A percentile compares a stretch with the other conserved stretches of the same genome.
Conservation (phyloP, 2,113 vertebrate species). For the Pelecanus crispus region DNA sequence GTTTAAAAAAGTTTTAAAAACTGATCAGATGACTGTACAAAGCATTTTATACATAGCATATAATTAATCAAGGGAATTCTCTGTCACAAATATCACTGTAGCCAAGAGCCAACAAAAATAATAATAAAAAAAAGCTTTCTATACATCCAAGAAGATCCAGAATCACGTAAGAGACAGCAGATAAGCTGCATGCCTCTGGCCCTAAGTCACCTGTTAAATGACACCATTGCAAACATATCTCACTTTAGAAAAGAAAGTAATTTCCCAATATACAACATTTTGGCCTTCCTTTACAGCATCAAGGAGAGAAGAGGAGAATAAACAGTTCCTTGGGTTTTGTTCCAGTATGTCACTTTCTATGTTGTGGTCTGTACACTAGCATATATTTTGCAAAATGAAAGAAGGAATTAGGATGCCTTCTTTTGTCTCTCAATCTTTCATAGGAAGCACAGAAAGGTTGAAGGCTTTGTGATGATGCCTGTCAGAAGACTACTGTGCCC, state of each 20-base stretch:
- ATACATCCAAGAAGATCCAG: background rate
- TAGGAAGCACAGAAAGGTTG: background rate
- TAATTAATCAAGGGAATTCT: constrained; percentile 2
- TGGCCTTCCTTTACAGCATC: background rate
- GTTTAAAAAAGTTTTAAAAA: background rate
- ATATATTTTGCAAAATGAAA: background rate
- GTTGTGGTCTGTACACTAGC: background rate
- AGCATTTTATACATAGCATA: too few relatives aligned
- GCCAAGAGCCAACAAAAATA: background rate
- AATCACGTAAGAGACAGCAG: background rate
- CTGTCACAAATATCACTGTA: background rate
- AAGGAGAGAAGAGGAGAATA: background rate
- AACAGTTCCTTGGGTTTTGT: background rate
- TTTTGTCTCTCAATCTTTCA: background rate
- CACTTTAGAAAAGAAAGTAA: background rate
- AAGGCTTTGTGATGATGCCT: background rate
- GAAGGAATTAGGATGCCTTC: background rate
- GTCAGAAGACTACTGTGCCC: background rate
- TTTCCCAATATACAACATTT: background rate
- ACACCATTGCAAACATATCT: background rate
- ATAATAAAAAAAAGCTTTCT: background rate
- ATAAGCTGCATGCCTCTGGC: background rate
- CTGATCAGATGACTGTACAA: background rate
- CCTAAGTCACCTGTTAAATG: background rate
- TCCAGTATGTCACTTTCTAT: background rate